Percentiles rank a stretch among this genome's conserved stretches.
Evolutionary conservation across 2,888 invertebrate genomes (phyloP).

Genomic region (Agrochola circellaris): DNA sequence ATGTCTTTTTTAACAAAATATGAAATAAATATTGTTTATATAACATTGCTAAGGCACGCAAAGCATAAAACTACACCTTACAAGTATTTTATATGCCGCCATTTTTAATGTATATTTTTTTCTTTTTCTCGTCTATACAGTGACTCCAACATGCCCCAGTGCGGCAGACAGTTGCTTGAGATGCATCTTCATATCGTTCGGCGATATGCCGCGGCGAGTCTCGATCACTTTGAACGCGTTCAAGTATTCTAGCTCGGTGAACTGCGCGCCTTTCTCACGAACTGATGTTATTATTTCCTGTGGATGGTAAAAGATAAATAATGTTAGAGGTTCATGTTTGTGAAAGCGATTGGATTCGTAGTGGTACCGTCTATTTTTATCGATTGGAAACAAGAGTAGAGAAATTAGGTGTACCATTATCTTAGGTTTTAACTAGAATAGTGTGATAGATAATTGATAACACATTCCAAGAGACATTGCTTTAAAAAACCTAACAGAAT

Average conservation of each 20-base stretch:
- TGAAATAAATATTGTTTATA: constrained; percentile 19
- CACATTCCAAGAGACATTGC: neutral
- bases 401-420: too few species aligned
- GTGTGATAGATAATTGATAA: neutral
- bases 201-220: constrained; percentile 90
- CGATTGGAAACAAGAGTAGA: neutral
- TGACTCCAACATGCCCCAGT: constrained; percentile 95
- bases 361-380: neutral
- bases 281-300: constrained; percentile 96
- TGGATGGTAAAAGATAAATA: constrained; percentile 26
- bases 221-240: constrained; percentile 95
- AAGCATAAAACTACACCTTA: constrained; percentile 13
- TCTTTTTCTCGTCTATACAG: constrained; percentile 88
- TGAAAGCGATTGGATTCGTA: neutral
- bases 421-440: too few species aligned
- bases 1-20: constrained; percentile 38
- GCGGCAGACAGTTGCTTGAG: constrained; percentile 96
- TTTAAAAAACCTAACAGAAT: neutral
- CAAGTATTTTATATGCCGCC: neutral
- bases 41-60: constrained; percentile 54
- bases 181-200: constrained; percentile 92
- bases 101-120: neutral
- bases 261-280: constrained; percentile 96
- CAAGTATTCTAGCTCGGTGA: constrained; percentile 96
- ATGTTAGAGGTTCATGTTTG: constrained; percentile 42